These are phyloP conservation scores for Siderastrea radians DNA, from an alignment of 92 coral and sea anemone species.

Conservation along the genomic window DNA sequence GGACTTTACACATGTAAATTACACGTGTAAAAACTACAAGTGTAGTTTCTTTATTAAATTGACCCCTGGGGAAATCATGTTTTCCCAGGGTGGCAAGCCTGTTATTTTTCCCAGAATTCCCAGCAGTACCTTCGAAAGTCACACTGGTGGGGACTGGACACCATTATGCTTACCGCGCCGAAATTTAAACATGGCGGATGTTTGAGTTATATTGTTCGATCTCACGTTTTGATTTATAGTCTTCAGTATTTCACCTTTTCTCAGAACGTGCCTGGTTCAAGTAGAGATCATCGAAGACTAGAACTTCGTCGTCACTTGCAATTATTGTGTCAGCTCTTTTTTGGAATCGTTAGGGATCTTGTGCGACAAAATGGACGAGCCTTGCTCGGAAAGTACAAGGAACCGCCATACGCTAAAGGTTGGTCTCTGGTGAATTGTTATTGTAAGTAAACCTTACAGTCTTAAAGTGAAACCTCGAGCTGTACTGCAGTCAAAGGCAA, in stretches of 20 bases:
- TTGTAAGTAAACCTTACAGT: background rate
- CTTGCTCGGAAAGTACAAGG: slow-evolving; percentile 9
- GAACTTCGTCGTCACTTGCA: background rate
- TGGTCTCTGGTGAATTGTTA: background rate
- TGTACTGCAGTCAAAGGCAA: too few relatives aligned
- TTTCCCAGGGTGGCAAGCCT: too few relatives aligned
- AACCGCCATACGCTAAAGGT: slow-evolving; percentile 28
- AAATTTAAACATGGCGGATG: slow-evolving; percentile 53
- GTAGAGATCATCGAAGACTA: background rate
- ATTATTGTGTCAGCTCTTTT: background rate
- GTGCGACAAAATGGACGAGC: slow-evolving; percentile 9
- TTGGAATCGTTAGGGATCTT: background rate
- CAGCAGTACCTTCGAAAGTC: slow-evolving; percentile 1
- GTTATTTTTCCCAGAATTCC: background rate
- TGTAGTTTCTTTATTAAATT: too few relatives aligned
- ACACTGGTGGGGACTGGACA: slow-evolving; percentile 11
- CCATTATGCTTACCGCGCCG: slow-evolving; percentile 23
- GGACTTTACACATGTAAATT: too few relatives aligned
- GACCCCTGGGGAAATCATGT: too few relatives aligned
- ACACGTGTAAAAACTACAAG: too few relatives aligned
- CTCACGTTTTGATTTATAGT: background rate
- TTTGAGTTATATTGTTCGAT: slow-evolving; percentile 26
- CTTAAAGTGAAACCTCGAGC: background rate
- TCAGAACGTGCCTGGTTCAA: background rate
- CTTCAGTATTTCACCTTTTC: background rate